phyloP scores from a whole-genome alignment of 2,888 invertebrate species.

The Ophioninae sp. region DNA sequence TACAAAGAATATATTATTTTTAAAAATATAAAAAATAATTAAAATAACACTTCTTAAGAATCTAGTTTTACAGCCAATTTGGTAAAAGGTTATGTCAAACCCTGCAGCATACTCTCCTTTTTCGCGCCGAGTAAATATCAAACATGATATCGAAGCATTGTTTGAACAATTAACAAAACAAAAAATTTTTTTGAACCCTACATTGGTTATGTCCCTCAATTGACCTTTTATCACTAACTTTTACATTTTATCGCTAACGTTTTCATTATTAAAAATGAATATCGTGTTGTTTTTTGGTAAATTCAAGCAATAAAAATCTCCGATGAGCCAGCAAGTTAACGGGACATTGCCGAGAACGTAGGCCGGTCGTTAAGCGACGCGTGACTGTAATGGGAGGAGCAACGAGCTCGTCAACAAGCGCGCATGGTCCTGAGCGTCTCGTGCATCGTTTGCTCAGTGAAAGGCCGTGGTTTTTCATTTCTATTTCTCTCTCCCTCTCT shows the following conservation, averaged over 20 bases:
- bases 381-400: slow-evolving; percentile 5
- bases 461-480: slow-evolving; percentile 21
- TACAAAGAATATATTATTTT: no score
- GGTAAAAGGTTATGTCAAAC: no score
- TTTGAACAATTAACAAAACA: no score
- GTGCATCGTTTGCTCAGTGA: slow-evolving; percentile 34
- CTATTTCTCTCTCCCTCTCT: neutral
- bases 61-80: no score
- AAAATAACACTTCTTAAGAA: no score
- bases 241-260: neutral
- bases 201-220: no score
- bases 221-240: neutral
- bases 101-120: no score
- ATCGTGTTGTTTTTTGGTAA: neutral
- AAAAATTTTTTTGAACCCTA: no score
- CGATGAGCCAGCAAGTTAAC: neutral
- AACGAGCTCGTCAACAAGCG: slow-evolving; percentile 17
- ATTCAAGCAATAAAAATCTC: neutral
- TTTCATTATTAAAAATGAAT: neutral
- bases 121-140: no score
- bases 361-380: neutral
- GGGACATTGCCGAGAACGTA: neutral
- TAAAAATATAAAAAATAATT: no score
- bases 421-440: slow-evolving; percentile 14
- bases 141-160: no score